Evolutionary conservation across 1,140 invertebrate species (phyloP), one percentile per base, ranked within the genome.

Genomic region (Phthorimaea operculella): DNA sequence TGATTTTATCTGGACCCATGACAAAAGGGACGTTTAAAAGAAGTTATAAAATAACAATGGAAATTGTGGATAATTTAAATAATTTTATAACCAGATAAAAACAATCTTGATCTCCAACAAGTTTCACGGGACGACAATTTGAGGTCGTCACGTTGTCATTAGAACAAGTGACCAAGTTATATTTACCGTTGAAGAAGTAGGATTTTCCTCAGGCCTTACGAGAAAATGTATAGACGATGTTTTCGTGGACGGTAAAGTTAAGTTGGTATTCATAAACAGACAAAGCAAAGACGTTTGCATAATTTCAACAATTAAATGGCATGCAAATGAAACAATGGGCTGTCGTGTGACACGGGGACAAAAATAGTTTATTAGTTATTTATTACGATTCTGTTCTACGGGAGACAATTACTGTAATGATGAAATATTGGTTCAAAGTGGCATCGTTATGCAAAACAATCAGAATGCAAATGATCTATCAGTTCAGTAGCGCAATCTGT

Each of bases 281-380:
- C 44, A 47, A 47, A 47, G 44, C 44, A 17, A 4, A 39, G 44
- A 16, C 44, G 44, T 60, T 60, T 54, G 60, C 58, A 63, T 66
- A 66, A 66, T 66, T 63, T 56, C 55, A 55, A 33, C 50, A 59
- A 63, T 66, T 66, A 60, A 44, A 28, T 14, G 52, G 50, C 52
- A 64, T 64, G 63, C 59, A 61, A 64, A 64, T 64, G 50, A 44
- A 53, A 58, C 63, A 55, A 60, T 64, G 18, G 59, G 11, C n/a
- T 50, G 16, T 44, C 55, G 55, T 57, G 57, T 44, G 21, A 53
- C 44, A 49, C 36, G 36, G 36, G 10, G 36, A 39, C 36, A 39
- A 39, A 12, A 12, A 3, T 34, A 11, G 6, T 34, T 34, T 6
- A 34, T 34, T n/a, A n/a, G n/a, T n/a, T n/a, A n/a, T 28, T 28